Evolutionary conservation across 2,797 vertebrate genomes (phyloP).

Genomic region (Nothura maculosa): DNA sequence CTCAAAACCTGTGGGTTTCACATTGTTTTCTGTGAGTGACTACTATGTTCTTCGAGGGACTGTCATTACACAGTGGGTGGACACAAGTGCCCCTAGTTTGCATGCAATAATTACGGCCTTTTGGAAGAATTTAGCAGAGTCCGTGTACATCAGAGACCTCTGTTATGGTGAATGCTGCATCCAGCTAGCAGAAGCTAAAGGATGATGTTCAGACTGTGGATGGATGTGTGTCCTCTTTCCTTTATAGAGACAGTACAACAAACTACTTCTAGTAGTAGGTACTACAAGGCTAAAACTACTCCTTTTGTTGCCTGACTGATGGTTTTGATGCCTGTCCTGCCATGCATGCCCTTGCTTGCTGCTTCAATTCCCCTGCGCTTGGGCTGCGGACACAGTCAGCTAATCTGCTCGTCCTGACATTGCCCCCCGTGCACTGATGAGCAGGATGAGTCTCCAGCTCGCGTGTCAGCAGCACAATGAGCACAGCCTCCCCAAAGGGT

Average conservation of each 20-base stretch:
- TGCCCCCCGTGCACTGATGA: background rate
- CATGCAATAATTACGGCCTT: background rate
- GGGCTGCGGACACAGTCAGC: background rate
- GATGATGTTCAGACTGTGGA: background rate
- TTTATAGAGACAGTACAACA: background rate
- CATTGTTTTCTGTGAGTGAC: background rate
- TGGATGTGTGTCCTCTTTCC: background rate
- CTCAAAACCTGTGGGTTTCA: background rate
- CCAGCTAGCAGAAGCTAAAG: background rate
- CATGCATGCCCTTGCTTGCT: background rate
- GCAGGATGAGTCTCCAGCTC: background rate
- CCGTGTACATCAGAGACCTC: background rate
- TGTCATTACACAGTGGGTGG: background rate
- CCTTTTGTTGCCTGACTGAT: background rate
- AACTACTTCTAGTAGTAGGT: no score
- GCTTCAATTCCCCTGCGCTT: background rate
- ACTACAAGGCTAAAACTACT: background rate
- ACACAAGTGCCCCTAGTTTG: background rate
- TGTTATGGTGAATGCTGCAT: fast-evolving
- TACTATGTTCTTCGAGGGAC: background rate
- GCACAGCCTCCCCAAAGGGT: background rate
- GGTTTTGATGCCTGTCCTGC: background rate
- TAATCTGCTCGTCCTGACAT: background rate
- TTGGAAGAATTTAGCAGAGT: background rate
- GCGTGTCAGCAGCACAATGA: background rate